These are phyloP conservation scores for Dryobota labecula DNA, from an alignment of 2,888 invertebrate species.

Conservation along the genomic window DNA sequence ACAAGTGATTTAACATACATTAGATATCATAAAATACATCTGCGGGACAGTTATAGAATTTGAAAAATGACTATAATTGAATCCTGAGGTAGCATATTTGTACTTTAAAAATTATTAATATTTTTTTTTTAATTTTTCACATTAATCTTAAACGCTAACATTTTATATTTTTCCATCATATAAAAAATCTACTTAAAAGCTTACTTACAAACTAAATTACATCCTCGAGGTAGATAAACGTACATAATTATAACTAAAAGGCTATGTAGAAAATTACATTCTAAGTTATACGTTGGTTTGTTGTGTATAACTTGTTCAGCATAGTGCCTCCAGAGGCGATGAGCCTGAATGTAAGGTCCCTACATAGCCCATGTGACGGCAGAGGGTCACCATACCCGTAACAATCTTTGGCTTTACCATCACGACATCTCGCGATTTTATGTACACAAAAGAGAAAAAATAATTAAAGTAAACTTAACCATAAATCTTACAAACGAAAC, in stretches of 20 bases:
- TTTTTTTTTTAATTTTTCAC: slow-evolving; percentile 82
- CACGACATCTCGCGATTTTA: slow-evolving; percentile 89
- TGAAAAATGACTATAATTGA: slow-evolving; percentile 81
- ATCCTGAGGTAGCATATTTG: slow-evolving; percentile 91
- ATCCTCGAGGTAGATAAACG: slow-evolving; percentile 90
- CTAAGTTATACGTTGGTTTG: slow-evolving; percentile 60
- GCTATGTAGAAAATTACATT: slow-evolving; percentile 79
- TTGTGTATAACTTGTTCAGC: slow-evolving; percentile 43
- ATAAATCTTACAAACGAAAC: slow-evolving; percentile 76
- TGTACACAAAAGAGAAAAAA: slow-evolving; percentile 79
- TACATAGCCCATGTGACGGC: slow-evolving; percentile 87
- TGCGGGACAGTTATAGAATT: slow-evolving; percentile 74
- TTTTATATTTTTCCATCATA: slow-evolving; percentile 87
- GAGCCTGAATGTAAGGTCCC: slow-evolving; percentile 74
- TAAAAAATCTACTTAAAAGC: slow-evolving; percentile 89
- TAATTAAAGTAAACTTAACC: slow-evolving; percentile 75
- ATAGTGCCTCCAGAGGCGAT: slow-evolving; percentile 46
- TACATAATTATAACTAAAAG: slow-evolving; percentile 78
- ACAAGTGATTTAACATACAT: slow-evolving; percentile 67
- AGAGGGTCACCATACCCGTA: slow-evolving; percentile 91
- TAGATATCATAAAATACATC: slow-evolving; percentile 71
- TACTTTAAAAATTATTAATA: slow-evolving; percentile 82
- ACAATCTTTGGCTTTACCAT: slow-evolving; percentile 91
- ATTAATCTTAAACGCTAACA: slow-evolving; percentile 82
- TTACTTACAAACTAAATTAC: slow-evolving; percentile 85